phyloP scores from a whole-genome alignment of 1,140 invertebrate genomes.

The Mycetomoellerius zeteki region DNA sequence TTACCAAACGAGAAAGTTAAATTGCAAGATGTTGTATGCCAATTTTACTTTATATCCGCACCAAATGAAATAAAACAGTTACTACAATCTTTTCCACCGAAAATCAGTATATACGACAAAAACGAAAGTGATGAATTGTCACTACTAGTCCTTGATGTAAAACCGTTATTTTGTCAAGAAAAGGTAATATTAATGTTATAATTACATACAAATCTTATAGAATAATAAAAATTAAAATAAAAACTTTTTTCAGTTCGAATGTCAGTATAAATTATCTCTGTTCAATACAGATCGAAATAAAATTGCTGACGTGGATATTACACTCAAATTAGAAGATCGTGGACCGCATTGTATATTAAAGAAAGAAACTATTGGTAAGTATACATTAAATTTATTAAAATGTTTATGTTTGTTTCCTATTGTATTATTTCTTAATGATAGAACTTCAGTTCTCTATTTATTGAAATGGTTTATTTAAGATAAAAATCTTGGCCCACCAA shows the following conservation, averaged over 20 bases:
- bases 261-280: conserved; percentile 78
- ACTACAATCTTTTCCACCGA: conserved; percentile 83
- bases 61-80: conserved; percentile 82
- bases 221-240: conserved; percentile 26
- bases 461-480: conserved; percentile 59
- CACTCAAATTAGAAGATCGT: conserved; percentile 80
- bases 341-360: conserved; percentile 81
- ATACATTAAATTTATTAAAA: background rate
- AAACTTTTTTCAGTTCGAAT: conserved; percentile 73
- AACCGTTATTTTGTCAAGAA: conserved; percentile 77
- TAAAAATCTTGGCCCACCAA: conserved; percentile 84
- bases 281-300: conserved; percentile 75
- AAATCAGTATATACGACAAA: conserved; percentile 82
- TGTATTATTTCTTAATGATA: background rate
- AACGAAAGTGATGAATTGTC: conserved; percentile 77
- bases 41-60: conserved; percentile 85
- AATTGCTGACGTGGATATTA: conserved; percentile 79
- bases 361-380: conserved; percentile 73
- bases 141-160: conserved; percentile 77
- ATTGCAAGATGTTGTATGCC: conserved; percentile 84
- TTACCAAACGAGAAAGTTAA: conserved; percentile 77
- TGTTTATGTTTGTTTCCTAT: background rate
- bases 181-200: conserved; percentile 74
- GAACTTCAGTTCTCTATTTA: background rate
- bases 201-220: background rate